Evolutionary conservation across 2,888 invertebrate genomes (phyloP), one percentile per base, ranked within the genome.

Genomic region (Dicranocentrus wangi): DNA sequence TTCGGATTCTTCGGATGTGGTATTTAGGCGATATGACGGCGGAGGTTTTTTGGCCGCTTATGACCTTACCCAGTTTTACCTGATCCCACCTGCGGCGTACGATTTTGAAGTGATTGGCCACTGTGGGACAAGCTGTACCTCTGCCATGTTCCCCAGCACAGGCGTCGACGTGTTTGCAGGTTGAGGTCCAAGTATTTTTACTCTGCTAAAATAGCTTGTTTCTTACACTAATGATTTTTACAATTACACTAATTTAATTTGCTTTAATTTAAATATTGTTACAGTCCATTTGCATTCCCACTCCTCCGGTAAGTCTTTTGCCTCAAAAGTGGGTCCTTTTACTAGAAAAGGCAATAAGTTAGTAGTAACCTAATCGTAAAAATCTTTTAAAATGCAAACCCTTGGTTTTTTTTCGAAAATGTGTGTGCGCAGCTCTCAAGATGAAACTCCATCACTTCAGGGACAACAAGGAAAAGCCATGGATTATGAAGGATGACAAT

Each of bases 401-500:
- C n/a, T n/a, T n/a, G n/a, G n/a, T n/a, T n/a, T n/a, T n/a, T n/a
- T n/a, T n/a, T n/a, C 10, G 43, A 58, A 76, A 39, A 42, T 53
- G 25, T 42, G 55, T 53, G 25, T 76, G 60, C 66, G 47, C 65
- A 80, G 80, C 66, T 21, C 19, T 27, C 19, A 80, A 68, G 42
- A 13, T 71, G 19, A 72, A 73, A 17, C 72, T 80, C 7, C 61
- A 66, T 10, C 80, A 80, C 21, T 73, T 42, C 43, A 19, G 80
- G 15, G 63, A 58, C n/a, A 53, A 32, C 1, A 1, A 68, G 47
- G 80, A 80, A 23, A 27, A 70, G 19, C 60, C 68, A 23, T 80
- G 80, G 80, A 43, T 66, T 19, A 47, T 66, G 5, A 43, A 61
- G n/a, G 80, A 80, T 42, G 58, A 72, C 53, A 80, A 80, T 42